Percentiles rank a stretch among this genome's conserved stretches.
phyloP scores from a whole-genome alignment of 2,113 vertebrate genomes.

The Odocoileus virginianus region DNA sequence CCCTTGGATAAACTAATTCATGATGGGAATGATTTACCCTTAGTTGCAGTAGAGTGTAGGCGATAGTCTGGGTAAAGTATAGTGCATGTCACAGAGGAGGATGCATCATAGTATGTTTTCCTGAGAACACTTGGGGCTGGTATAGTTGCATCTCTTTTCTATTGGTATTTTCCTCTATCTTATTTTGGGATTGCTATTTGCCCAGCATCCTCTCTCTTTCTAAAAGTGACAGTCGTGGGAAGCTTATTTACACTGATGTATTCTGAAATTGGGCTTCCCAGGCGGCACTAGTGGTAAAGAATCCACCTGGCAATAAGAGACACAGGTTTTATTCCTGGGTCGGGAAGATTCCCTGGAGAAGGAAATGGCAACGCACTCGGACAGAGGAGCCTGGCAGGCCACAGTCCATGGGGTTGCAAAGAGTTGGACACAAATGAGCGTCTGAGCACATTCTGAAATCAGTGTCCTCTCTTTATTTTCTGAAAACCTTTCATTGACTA shows the following conservation, averaged over 20 bases:
- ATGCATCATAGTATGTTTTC: neutral
- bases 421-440: neutral
- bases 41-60: neutral
- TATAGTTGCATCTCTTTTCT: neutral
- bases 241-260: neutral
- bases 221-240: neutral
- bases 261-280: neutral
- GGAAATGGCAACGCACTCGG: neutral
- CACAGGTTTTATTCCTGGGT: neutral
- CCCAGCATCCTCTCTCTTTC: neutral
- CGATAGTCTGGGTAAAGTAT: neutral
- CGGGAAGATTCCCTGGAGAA: neutral
- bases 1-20: constrained; percentile 15
- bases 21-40: neutral
- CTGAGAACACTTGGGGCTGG: neutral
- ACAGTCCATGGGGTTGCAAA: neutral
- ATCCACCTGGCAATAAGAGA: neutral
- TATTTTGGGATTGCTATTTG: neutral
- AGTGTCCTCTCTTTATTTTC: neutral
- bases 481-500: constrained; percentile 9
- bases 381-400: neutral
- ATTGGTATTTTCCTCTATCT: neutral
- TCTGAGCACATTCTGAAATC: neutral
- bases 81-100: neutral
- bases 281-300: neutral